Evolutionary conservation across 2,797 vertebrate genomes (phyloP), one percentile per base, ranked within the genome.

Genomic region (Dermochelys coriacea): DNA sequence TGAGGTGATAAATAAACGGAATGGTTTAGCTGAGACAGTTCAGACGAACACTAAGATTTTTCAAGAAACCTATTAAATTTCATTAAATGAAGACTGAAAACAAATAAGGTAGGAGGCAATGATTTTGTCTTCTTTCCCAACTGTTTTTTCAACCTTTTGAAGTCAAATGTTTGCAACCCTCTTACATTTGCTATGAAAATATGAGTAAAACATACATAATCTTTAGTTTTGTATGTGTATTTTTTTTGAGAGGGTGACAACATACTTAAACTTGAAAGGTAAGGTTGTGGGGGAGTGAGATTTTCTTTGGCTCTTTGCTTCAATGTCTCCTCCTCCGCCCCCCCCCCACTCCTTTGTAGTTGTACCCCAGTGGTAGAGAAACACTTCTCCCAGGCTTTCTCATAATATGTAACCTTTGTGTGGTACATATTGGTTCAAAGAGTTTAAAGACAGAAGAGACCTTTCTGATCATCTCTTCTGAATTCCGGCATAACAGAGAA

Each of bases 31-130:
- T 93, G 92, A 93, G 59, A 91, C 0, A 87, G 51, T 3, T 1
- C 68, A 91, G 52, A 71, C 45, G 68, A 82, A 94, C 85, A 37
- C 61, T 71, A 45, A 31, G 75, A 95, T 90, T 85, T 77, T 89
- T 93, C 84, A 87, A 27, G 88, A 93, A 90, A 84, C 50, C 81
- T 52, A 27, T 82, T 21, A 93, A 79, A 71, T 64, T 82, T 89
- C 50, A 96, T 87, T 92, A 95, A 91, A 93, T 52, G 80, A 95
- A 87, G 52, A 80, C 80, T 89, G 51, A 82, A 88, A 94, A 90
- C 77, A 96, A 93, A 90, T 37, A 91, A 71, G 27, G 41, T 87
- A 90, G 89, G 91, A 93, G 8, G 47, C 8, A 89, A 80, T 89
- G 61, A 57, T 86, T 82, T 55, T 89, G 93, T 75, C 41, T 88